Evolutionary conservation across 2,797 vertebrate species (phyloP), one percentile per base, ranked within the genome.

Genomic region (Syncerus caffer): DNA sequence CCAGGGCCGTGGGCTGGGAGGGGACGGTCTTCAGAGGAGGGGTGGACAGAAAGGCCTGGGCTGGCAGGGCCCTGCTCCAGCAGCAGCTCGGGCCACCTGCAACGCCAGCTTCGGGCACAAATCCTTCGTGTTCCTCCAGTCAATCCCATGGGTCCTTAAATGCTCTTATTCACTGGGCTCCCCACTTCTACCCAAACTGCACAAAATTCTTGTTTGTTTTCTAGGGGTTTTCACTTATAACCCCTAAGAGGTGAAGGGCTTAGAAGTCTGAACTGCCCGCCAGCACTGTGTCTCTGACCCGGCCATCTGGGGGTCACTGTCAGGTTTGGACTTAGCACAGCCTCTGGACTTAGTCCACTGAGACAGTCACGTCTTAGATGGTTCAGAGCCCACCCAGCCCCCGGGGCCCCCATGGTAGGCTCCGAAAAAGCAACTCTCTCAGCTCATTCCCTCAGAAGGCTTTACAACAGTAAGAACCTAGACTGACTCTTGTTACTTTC

Each of bases 321-420:
- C 1, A 4, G 31, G 51, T 62, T 85, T 3, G 29, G 60, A 31
- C 13, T 31, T 15, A 15, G 60, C 6, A 62, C 3, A 3, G 62
- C 7, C 15, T 45, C 0, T 7, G 8, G 19, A 29, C 7, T 0
- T 74, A 34, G n/a, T 64, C 23, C 11, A 7, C n/a, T 7, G 10
- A 27, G 15, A n/a, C 3, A 27, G 42, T 21, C 67, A 23, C 9
- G 15, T 38, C 58, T 15, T 58, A 53, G 50, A 17, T 25, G 29
- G 42, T 38, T 76, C 80, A 47, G 62, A 45, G 29, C 38, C 27
- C 42, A 25, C 4, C 67, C 5, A 4, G 19, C 2, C 55, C 4
- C 4, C 27, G 38, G 21, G 4, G 47, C 5, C 6, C 12, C 27
- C 42, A 7, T 0, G 5, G 11, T 25, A 60, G 11, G 17, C 53